These are phyloP conservation scores for Mercenaria mercenaria DNA, from an alignment of 1,140 invertebrate species.

Conservation along the genomic window DNA sequence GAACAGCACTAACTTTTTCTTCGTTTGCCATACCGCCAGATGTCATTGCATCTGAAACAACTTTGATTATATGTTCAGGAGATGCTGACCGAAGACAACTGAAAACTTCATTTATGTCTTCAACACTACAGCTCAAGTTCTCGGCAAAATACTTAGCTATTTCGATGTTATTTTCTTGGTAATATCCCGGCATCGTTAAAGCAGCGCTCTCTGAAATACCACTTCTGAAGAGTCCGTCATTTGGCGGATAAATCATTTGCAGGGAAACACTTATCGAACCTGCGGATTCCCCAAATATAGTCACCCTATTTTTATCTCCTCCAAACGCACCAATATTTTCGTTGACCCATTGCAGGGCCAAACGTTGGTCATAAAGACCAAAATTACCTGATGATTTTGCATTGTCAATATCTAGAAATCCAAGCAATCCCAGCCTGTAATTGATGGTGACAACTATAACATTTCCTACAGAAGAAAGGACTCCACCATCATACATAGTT, in stretches of 20 bases:
- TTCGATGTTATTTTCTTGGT: neutral
- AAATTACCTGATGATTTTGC: constrained; percentile 86
- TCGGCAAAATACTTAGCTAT: neutral
- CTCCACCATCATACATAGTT: constrained; percentile 71
- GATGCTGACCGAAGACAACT: constrained; percentile 31
- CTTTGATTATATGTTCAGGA: neutral
- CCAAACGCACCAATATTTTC: constrained; percentile 79
- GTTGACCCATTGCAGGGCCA: constrained; percentile 93
- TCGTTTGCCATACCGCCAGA: neutral
- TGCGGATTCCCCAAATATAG: constrained; percentile 79
- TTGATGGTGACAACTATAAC: constrained; percentile 87
- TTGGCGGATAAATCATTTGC: constrained; percentile 61
- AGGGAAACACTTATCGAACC: constrained; percentile 60
- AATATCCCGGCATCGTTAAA: neutral
- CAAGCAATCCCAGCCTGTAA: constrained; percentile 86
- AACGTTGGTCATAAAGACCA: constrained; percentile 93
- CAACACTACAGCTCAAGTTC: neutral
- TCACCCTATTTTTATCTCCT: constrained; percentile 74
- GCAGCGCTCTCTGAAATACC: constrained; percentile 58
- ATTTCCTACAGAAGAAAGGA: constrained; percentile 82
- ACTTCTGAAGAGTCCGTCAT: constrained; percentile 69
- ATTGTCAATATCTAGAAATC: constrained; percentile 75
- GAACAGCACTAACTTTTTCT: neutral
- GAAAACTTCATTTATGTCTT: neutral
- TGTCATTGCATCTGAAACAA: neutral